Evolutionary conservation across 2,113 vertebrate genomes (phyloP).

Genomic region (Takifugu flavidus): DNA sequence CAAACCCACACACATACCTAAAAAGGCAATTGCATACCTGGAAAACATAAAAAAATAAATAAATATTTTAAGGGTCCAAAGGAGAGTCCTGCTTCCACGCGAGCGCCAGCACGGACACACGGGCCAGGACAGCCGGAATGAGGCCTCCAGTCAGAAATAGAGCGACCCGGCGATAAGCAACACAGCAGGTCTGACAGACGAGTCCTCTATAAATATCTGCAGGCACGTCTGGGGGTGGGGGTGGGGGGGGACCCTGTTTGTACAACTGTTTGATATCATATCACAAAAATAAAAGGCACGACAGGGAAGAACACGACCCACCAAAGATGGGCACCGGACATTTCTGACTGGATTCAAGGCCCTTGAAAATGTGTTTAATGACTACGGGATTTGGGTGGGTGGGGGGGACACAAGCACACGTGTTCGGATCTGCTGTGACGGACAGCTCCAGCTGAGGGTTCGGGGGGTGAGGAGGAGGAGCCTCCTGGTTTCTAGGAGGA

Average conservation of each 20-base stretch:
- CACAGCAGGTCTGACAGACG: constrained; percentile 79
- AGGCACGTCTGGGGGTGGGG: constrained; percentile 19
- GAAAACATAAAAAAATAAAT: neutral
- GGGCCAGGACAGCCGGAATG: constrained; percentile 27
- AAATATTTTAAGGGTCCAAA: constrained; percentile 10
- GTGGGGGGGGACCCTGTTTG: constrained; percentile 61
- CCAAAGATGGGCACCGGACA: too few species aligned
- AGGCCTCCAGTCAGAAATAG: constrained; percentile 67
- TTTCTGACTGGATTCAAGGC: too few species aligned
- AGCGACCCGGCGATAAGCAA: constrained; percentile 63
- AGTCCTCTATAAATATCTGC: constrained; percentile 86
- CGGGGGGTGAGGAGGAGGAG: constrained; percentile 4
- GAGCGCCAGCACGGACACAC: constrained; percentile 33
- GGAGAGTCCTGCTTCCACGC: constrained; percentile 32
- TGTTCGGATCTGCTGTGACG: constrained; percentile 46
- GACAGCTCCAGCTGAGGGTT: constrained; percentile 71
- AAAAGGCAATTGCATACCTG: neutral
- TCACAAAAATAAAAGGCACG: constrained; percentile 1
- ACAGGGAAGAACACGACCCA: too few species aligned
- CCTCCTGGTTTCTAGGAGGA: constrained; percentile 2
- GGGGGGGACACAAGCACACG: constrained; percentile 16
- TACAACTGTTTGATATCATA: constrained; percentile 30
- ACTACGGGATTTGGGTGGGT: too few species aligned
- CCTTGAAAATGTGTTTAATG: too few species aligned
- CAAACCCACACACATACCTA: constrained; percentile 30